Evolutionary conservation across 2,113 vertebrate species (phyloP).

Genomic region (Stercorarius parasiticus): DNA sequence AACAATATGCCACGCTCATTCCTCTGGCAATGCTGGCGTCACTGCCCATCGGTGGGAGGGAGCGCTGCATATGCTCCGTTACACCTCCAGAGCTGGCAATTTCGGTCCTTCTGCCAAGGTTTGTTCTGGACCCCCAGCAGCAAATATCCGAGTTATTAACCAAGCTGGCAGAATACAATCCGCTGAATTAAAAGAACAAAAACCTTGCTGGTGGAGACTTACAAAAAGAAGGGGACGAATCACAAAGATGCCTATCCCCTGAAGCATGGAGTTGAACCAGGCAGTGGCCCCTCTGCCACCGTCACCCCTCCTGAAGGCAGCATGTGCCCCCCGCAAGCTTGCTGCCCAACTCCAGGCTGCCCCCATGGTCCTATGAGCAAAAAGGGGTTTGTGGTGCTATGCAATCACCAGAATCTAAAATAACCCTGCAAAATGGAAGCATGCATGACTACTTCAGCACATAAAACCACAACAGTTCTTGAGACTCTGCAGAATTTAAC

Average conservation of each 20-base stretch:
- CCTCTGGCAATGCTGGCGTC: neutral
- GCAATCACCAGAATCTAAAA: neutral
- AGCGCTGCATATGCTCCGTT: rapidly evolving
- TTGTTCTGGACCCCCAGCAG: neutral
- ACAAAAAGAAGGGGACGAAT: neutral
- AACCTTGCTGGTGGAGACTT: neutral
- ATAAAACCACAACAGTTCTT: neutral
- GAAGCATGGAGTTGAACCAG: rapidly evolving
- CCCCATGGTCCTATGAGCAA: neutral
- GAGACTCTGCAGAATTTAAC: neutral
- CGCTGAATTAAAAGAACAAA: neutral
- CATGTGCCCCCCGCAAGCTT: rapidly evolving
- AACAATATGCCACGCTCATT: neutral
- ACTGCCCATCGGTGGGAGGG: neutral
- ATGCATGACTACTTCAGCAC: neutral
- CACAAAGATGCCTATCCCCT: neutral
- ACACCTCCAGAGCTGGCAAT: neutral
- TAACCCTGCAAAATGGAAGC: neutral
- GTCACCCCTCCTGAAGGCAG: neutral
- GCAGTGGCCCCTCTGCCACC: neutral
- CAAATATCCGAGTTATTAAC: neutral
- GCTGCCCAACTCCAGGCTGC: neutral
- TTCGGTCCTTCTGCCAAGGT: neutral
- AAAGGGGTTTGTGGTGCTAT: neutral
- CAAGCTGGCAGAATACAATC: neutral